These are phyloP conservation scores for Pheosia tremula DNA, from an alignment of 2,888 invertebrate species.

Conservation along the genomic window DNA sequence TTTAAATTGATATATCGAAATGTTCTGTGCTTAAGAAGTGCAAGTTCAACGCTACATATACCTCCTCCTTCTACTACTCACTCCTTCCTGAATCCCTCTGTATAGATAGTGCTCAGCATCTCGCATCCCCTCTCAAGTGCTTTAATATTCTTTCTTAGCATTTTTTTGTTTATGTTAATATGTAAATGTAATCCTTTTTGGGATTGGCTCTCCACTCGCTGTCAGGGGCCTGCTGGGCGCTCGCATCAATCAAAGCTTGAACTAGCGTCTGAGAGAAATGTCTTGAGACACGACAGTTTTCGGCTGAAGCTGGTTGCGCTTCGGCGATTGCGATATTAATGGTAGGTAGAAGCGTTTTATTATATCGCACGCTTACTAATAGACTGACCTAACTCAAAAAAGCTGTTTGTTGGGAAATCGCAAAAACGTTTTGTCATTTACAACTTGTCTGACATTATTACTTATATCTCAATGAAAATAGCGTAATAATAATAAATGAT, in stretches of 20 bases:
- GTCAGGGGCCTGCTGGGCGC: slow-evolving; percentile 11
- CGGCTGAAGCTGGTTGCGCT: slow-evolving; percentile 3
- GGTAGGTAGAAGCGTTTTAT: slow-evolving; percentile 4
- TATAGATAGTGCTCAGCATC: not conserved
- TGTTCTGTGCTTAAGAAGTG: no score
- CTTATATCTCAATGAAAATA: no score
- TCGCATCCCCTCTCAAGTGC: not conserved
- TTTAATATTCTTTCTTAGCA: not conserved
- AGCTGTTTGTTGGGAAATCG: no score
- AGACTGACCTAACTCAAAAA: no score
- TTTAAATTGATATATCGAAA: no score
- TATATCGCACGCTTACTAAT: no score
- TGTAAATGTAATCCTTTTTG: slow-evolving; percentile 13
- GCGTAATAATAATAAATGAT: no score
- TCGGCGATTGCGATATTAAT: slow-evolving; percentile 1
- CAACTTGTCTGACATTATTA: no score
- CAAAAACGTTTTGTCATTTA: no score
- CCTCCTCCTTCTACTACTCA: no score
- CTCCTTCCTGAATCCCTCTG: no score
- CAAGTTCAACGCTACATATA: no score
- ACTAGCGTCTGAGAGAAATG: slow-evolving; percentile 14
- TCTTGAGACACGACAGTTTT: slow-evolving; percentile 10
- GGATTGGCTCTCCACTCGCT: slow-evolving; percentile 10
- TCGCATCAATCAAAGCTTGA: slow-evolving; percentile 26
- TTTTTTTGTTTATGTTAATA: slow-evolving; percentile 8